Percentiles rank a stretch among this genome's conserved stretches.
Conservation (phyloP, 2,888 invertebrate species). For the Hemithea aestivaria region DNA sequence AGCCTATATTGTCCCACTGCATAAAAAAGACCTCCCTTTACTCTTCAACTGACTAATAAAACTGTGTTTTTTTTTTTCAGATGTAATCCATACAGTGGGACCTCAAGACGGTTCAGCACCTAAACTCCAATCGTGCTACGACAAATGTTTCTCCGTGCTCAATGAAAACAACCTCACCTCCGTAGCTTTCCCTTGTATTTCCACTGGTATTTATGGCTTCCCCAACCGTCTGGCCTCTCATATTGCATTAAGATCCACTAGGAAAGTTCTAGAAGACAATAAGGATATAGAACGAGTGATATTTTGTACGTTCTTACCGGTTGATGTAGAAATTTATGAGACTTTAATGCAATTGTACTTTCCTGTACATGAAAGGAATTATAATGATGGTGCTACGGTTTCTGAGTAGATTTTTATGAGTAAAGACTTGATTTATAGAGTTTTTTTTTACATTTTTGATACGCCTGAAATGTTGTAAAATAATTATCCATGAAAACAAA, state of each 20-base stretch:
- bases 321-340: slow-evolving; percentile 86
- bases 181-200: slow-evolving; percentile 93
- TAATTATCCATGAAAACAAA: too few relatives aligned
- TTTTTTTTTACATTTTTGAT: not conserved
- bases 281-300: slow-evolving; percentile 84
- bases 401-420: slow-evolving; percentile 28
- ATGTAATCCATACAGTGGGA: slow-evolving; percentile 94
- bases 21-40: too few relatives aligned
- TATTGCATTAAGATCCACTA: slow-evolving; percentile 83
- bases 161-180: slow-evolving; percentile 78
- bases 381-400: slow-evolving; percentile 35
- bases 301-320: slow-evolving; percentile 87
- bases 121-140: slow-evolving; percentile 84
- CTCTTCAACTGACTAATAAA: too few relatives aligned
- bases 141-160: slow-evolving; percentile 80
- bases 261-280: slow-evolving; percentile 80
- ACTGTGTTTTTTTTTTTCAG: slow-evolving; percentile 77
- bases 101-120: slow-evolving; percentile 85
- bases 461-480: too few relatives aligned
- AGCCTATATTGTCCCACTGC: too few relatives aligned
- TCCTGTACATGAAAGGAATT: slow-evolving; percentile 68
- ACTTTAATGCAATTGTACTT: slow-evolving; percentile 86
- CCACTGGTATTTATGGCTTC: slow-evolving; percentile 95
- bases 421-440: not conserved
- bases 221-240: slow-evolving; percentile 88